phyloP scores from a whole-genome alignment of 92 coral and sea anemone species.

The Epizoanthus illoricatus region DNA sequence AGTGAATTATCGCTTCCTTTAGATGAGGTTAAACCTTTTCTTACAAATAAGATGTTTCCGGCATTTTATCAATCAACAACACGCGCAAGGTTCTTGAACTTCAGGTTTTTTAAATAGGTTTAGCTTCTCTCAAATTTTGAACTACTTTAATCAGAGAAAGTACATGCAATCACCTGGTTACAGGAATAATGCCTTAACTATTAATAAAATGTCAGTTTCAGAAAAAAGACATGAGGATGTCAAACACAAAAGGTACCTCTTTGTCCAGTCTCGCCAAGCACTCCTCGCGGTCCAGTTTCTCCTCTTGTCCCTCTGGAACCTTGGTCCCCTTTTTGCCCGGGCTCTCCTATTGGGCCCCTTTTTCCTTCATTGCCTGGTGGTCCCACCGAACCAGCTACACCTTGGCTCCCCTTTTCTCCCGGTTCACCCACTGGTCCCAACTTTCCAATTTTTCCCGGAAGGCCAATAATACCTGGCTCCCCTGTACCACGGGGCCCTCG shows the following conservation, averaged over 20 bases:
- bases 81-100: too few relatives aligned
- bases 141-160: too few relatives aligned
- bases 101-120: too few relatives aligned
- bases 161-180: too few relatives aligned
- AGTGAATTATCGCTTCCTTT: too few relatives aligned
- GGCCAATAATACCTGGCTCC: background rate
- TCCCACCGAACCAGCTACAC: background rate
- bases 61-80: too few relatives aligned
- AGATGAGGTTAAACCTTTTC: too few relatives aligned
- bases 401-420: background rate
- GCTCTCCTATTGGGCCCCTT: background rate
- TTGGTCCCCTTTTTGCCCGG: background rate
- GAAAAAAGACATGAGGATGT: background rate
- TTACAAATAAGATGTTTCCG: too few relatives aligned
- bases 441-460: background rate
- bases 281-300: background rate
- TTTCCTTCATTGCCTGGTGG: background rate
- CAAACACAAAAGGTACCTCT: background rate
- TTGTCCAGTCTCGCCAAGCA: slow-evolving; percentile 1
- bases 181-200: too few relatives aligned
- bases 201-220: background rate
- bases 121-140: too few relatives aligned
- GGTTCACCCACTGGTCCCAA: background rate
- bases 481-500: background rate
- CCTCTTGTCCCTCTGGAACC: background rate